Conservation (phyloP, 2,113 vertebrate genomes). For the Apodemus sylvaticus region DNA sequence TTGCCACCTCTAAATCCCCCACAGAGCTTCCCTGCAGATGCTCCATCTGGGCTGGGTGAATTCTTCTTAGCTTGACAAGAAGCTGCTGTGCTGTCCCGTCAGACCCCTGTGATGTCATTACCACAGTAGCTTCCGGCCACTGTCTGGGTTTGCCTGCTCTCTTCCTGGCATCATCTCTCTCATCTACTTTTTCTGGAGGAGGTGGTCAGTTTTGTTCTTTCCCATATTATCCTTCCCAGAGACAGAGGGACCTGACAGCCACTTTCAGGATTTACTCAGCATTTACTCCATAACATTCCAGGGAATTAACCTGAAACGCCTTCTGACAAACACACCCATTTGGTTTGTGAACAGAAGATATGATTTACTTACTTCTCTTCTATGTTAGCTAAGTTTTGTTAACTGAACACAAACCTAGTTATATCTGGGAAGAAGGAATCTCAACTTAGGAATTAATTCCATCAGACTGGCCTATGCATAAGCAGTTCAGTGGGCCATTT, state of each 20-base stretch:
- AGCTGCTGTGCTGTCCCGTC: neutral
- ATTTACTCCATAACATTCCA: neutral
- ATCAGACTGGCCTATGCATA: neutral
- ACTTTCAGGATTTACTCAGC: neutral
- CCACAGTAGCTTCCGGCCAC: neutral
- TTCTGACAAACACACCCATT: neutral
- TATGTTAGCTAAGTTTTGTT: neutral
- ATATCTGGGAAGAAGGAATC: neutral
- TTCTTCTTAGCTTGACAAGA: neutral
- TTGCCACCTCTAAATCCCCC: neutral
- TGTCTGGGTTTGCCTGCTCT: neutral
- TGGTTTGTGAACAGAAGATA: constrained; percentile 38
- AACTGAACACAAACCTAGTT: neutral
- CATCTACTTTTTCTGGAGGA: neutral
- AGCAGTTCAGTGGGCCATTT: no score
- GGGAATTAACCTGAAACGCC: constrained; percentile 44
- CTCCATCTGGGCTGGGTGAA: neutral
- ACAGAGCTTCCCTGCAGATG: neutral
- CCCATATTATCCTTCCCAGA: neutral
- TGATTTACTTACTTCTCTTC: constrained; percentile 1
- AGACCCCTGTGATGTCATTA: neutral
- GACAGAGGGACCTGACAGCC: neutral
- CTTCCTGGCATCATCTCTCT: neutral
- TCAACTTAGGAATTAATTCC: neutral
- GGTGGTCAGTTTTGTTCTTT: neutral